Base-by-base conservation (phyloP, 2,888 invertebrate genomes). In the Caenorhabditis sp. region DNA sequence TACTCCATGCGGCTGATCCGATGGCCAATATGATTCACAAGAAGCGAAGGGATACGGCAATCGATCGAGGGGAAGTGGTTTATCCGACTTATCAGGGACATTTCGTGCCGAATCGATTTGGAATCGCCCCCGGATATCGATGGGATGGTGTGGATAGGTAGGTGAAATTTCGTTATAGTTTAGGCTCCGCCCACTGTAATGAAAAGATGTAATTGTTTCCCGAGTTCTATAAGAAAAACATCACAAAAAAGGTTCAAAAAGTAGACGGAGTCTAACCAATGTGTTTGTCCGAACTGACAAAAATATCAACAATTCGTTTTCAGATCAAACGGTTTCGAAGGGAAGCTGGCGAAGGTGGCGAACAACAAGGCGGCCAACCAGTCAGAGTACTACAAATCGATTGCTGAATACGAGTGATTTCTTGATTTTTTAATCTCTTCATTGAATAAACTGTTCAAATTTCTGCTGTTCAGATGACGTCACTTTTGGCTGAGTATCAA, bases 121-220 rank as follows among this genome's bases (percentile, higher is more conserved):
- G 95, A 81, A 96, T 99, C 72, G 93, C 94, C 10, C 99, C 99
- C 0, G 99, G 99, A 0, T 96, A 96, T 93, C 94, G 97, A 16
- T 99, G 99, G 99, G 99, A 99, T 92, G 99, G 99, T 0, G 98
- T 99, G 0, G 96, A 99, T 93, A 94, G n/a, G n/a, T n/a, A n/a
- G n/a, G n/a, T n/a, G n/a, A n/a, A n/a, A n/a, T n/a, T n/a, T n/a
- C n/a, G n/a, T n/a, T n/a, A n/a, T n/a, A n/a, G n/a, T n/a, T n/a
- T n/a, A n/a, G n/a, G n/a, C n/a, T n/a, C n/a, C n/a, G n/a, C n/a
- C n/a, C n/a, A n/a, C n/a, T n/a, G n/a, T n/a, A n/a, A n/a, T n/a
- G n/a, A n/a, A n/a, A n/a, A n/a, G n/a, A n/a, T n/a, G n/a, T n/a
- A n/a, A n/a, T n/a, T n/a, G n/a, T n/a, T n/a, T n/a, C n/a, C n/a